Percentiles rank a stretch among this genome's conserved stretches.
Evolutionary conservation across 1,140 invertebrate species (phyloP).

Genomic region (Brachionus manjavacas): DNA sequence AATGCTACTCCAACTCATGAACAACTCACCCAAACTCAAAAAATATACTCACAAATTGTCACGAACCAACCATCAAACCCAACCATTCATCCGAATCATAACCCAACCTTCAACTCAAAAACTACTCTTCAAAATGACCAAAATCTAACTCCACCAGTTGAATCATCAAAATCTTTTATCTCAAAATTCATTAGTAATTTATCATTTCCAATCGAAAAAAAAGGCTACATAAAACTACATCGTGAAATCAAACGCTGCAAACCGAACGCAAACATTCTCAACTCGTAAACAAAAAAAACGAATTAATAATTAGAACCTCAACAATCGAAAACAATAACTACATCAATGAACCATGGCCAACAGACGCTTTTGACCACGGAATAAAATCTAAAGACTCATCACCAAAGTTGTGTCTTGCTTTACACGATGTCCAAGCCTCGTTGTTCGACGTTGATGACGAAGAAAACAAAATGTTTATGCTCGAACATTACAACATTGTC

Average conservation of each 20-base stretch:
- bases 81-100: too few relatives aligned
- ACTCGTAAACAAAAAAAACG: constrained; percentile 18
- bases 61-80: too few relatives aligned
- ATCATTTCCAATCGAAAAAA: not conserved
- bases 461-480: not conserved
- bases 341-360: not conserved
- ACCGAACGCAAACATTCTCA: not conserved
- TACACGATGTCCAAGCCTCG: not conserved
- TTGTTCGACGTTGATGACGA: not conserved
- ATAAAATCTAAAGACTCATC: not conserved
- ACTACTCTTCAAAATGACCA: too few relatives aligned
- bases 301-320: not conserved
- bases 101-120: too few relatives aligned
- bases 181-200: not conserved
- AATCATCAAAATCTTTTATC: not conserved
- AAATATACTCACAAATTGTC: too few relatives aligned
- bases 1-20: too few relatives aligned
- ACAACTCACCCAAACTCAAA: too few relatives aligned
- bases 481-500: not conserved
- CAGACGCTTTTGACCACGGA: not conserved
- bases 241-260: not conserved
- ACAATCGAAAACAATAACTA: not conserved
- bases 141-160: too few relatives aligned
- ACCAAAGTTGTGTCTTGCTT: not conserved
- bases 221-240: not conserved